Conservation (phyloP, 2,888 invertebrate genomes). For the Spisula subtruncata region DNA sequence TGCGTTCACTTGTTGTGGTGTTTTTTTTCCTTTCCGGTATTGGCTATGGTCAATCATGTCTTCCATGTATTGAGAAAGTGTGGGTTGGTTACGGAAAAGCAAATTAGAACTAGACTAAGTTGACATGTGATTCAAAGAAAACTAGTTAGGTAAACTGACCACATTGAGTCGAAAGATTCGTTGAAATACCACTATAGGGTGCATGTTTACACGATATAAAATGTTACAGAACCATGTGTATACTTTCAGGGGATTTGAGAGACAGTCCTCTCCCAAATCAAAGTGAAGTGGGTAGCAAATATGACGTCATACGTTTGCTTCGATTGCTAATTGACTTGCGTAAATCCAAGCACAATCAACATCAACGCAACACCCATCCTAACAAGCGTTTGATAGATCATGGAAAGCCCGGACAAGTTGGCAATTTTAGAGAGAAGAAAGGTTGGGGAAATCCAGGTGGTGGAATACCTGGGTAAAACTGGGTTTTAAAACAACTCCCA, state of each 20-base stretch:
- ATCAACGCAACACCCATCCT: background rate
- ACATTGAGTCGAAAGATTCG: too few species aligned
- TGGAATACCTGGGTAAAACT: background rate
- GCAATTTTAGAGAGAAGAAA: background rate
- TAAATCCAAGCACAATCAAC: background rate
- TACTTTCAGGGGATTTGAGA: background rate
- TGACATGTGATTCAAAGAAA: too few species aligned
- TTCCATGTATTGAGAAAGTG: too few species aligned
- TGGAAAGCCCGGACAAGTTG: background rate
- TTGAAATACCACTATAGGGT: too few species aligned
- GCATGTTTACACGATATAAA: too few species aligned
- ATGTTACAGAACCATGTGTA: background rate
- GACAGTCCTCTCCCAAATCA: background rate
- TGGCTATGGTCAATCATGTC: too few species aligned
- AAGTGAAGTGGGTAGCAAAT: background rate
- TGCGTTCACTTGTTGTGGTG: too few species aligned
- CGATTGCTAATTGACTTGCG: background rate
- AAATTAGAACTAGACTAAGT: too few species aligned
- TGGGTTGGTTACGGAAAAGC: too few species aligned
- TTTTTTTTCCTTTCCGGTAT: too few species aligned
- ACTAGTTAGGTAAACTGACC: too few species aligned
- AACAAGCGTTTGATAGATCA: too few species aligned
- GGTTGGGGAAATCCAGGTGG: constrained; percentile 16
- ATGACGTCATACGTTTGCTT: background rate
- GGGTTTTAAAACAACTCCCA: background rate